Evolutionary conservation across 2,888 invertebrate genomes (phyloP), one percentile per base, ranked within the genome.

Genomic region (Meta bourneti): DNA sequence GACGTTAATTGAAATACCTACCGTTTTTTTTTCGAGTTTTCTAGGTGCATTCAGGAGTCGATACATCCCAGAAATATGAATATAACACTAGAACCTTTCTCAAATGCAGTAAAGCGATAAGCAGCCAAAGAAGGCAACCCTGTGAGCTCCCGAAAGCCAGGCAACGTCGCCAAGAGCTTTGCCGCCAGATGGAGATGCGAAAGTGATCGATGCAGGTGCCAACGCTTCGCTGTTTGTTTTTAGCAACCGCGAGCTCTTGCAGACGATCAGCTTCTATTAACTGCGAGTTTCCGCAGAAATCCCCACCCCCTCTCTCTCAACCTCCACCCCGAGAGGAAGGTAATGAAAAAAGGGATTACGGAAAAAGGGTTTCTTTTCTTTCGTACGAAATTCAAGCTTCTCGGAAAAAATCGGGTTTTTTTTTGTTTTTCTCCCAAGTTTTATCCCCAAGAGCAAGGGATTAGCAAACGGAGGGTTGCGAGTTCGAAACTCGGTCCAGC

Each of bases 161-260:
- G 7, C 0, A 11, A 19, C 2, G 75, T 78, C 78, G 86, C 86
- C 86, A 86, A 86, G 52, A 11, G 78, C 77, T 20, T 52, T 49
- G 54, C 34, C 34, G 34, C 34, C 34, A 85, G 75, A 61, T 20
- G 79, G 70, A 71, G 78, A 71, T 48, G 79, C 51, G 51, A 20
- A 78, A 77, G 51, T 88, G 80, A 88, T 88, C 88, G 88, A 88
- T 88, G 87, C 54, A 48, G 80, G 80, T 88, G 87, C 87, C 87
- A 80, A 80, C 80, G 79, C 49, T 70, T 79, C 54, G 34, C 51
- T 70, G 86, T 86, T 88, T 88, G 88, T 88, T 88, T 88, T 88
- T 88, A 88, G 88, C 88, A 88, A 88, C 88, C 88, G 80, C 34
- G 34, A 34, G 34, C 1, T 34, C 34, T 34, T 71, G 48, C 70